phyloP scores from a whole-genome alignment of 2,797 vertebrate genomes.

The Lemur catta region DNA sequence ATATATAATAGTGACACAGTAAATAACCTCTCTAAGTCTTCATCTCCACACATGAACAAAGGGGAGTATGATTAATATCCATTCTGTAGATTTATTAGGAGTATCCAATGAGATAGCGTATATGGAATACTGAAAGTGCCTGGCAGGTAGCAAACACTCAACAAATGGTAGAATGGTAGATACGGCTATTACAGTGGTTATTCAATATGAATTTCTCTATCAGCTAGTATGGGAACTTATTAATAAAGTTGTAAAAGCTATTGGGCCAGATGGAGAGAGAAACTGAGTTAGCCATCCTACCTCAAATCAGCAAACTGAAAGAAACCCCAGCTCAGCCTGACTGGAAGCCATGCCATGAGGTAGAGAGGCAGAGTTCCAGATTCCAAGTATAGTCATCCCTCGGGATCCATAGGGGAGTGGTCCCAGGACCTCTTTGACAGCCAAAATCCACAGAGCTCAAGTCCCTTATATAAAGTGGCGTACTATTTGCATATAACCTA shows the following conservation, averaged over 20 bases:
- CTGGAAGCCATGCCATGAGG: neutral
- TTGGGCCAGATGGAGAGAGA: neutral
- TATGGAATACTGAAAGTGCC: conserved; percentile 38
- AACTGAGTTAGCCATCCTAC: neutral
- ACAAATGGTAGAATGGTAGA: neutral
- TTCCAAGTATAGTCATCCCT: neutral
- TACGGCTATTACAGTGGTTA: neutral
- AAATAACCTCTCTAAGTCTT: neutral
- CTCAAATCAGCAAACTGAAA: neutral
- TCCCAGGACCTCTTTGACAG: neutral
- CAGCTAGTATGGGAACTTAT: neutral
- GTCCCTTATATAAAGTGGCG: neutral
- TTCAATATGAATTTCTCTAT: neutral
- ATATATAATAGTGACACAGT: neutral
- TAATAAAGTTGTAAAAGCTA: conserved; percentile 16
- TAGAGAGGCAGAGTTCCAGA: neutral
- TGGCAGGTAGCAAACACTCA: neutral
- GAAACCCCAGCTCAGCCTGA: neutral
- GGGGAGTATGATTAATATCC: neutral
- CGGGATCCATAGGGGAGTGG: neutral
- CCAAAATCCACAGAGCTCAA: neutral
- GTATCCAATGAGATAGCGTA: neutral
- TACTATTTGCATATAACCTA: neutral
- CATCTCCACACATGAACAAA: neutral
- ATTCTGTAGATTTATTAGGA: neutral